Base-by-base conservation (phyloP, 2,113 vertebrate species). In the Sinocyclocheilus rhinocerous region DNA sequence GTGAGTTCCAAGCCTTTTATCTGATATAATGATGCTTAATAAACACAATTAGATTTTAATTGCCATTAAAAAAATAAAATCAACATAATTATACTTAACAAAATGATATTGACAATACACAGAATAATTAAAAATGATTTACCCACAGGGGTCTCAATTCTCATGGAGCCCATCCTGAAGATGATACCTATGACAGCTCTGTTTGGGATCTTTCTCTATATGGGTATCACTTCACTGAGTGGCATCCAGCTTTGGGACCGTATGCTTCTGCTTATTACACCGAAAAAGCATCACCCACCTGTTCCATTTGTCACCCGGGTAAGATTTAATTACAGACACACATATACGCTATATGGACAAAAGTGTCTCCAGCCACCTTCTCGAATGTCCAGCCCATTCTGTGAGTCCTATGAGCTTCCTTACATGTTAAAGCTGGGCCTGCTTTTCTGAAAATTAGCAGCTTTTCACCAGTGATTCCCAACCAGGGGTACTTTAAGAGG, bases 201-300 rank as follows among this genome's bases (percentile, higher is more conserved):
- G 81, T 99, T 99, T 0, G 98, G 98, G 97, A 48, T 48, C 45
- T 48, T 48, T 48, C 45, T 48, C 45, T 48, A 48, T 12, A 48
- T 48, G 45, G 45, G 98, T 0, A 95, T 99, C 91, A 99, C 98
- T 1, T 99, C 98, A 22, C 95, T 99, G 88, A 97, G 94, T 0
- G 98, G 98, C 86, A 96, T 99, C 92, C 98, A 99, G 94, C 95
- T 99, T 88, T 99, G 96, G 1, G 97, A 99, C 82, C 95, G 98
- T 85, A 92, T 98, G 15, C 94, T 97, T 87, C 95, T 99, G 77
- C 85, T 98, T 73, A 88, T 98, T 36, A 97, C 96, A 48, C 98
- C 98, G 7, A 94, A 96, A 92, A 99, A 99, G 92, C 97, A 99
- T 92, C 95, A 96, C 83, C 98, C 98, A 0, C 26, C 92, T 0